Evolutionary conservation across 2,888 invertebrate species (phyloP), one percentile per base, ranked within the genome.

Genomic region (Ischnus inquisitorius): DNA sequence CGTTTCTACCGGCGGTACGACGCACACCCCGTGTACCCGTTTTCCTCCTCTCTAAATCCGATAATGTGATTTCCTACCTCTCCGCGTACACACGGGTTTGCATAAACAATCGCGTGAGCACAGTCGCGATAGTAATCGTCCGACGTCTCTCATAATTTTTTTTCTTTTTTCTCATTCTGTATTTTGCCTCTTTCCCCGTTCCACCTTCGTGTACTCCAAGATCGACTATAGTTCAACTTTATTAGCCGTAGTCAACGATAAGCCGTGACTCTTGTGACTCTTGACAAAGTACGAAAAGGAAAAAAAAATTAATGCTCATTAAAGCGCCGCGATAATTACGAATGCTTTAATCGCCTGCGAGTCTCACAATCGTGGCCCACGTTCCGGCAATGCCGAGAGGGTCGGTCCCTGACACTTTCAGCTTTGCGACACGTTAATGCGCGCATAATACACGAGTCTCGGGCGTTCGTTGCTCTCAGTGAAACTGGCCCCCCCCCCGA

Each of bases 91-190:
- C 39, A 25, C 62, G 39, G 16, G 39, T 39, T 34, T 46, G 46
- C 46, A 48, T 46, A 74, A 74, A 74, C 43, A 74, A 74, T 74
- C 62, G 74, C 74, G 74, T 74, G 74, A 60, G 62, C 39, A 64
- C 16, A 43, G 62, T 62, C 60, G n/a, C 60, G 74, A 74, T 74
- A 74, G 16, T 19, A 16, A 74, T 74, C 74, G 74, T 22, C 19
- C 34, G 4, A n/a, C 62, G 62, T 46, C 34, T 74, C 62, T 46
- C 28, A 19, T 28, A 57, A 54, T 22, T 39, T 60, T 43, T 72
- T 19, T 19, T 54, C 10, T 69, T 19, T 68, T 16, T 60, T 62
- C 34, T n/a, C 14, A 43, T 46, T 43, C 16, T 25, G 10, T 25
- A 62, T 43, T 43, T 57, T 28, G 16, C 10, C 16, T 16, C 28